Percentiles rank a stretch among this genome's conserved stretches.
Evolutionary conservation across 2,113 vertebrate genomes (phyloP).

Genomic region (Oreochromis tanganicae): DNA sequence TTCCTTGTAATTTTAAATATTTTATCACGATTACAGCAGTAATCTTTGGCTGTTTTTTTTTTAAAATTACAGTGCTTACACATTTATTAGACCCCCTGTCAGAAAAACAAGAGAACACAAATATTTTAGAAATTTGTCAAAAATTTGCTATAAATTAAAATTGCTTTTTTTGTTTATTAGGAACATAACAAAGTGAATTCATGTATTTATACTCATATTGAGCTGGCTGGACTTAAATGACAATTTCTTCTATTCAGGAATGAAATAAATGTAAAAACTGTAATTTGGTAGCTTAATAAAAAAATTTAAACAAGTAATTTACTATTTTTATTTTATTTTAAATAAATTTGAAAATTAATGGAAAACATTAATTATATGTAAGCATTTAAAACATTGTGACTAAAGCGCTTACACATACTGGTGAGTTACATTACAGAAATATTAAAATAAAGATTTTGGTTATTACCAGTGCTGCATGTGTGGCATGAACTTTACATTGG

Average conservation of each 20-base stretch:
- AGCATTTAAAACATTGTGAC: not conserved
- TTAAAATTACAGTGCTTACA: not conserved
- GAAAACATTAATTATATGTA: not conserved
- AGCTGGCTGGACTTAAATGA: not conserved
- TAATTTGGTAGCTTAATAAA: not conserved
- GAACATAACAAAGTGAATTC: not conserved
- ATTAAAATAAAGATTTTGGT: not conserved
- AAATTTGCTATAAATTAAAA: not conserved
- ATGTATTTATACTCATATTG: not conserved
- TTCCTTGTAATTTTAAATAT: not conserved
- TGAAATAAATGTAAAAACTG: not conserved
- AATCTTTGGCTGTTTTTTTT: not conserved
- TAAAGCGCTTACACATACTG: not conserved
- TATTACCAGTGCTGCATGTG: not conserved
- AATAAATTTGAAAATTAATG: not conserved
- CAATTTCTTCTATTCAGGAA: not conserved
- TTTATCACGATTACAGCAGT: not conserved
- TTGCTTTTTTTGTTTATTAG: not conserved
- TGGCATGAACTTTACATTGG: not conserved
- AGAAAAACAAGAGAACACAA: not conserved
- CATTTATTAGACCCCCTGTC: not conserved
- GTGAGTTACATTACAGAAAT: not conserved
- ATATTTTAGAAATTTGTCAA: not conserved
- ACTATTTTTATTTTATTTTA: rapidly evolving
- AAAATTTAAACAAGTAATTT: not conserved